phyloP scores from a whole-genome alignment of 2,113 vertebrate genomes.

The Campylomormyrus numenius region DNA sequence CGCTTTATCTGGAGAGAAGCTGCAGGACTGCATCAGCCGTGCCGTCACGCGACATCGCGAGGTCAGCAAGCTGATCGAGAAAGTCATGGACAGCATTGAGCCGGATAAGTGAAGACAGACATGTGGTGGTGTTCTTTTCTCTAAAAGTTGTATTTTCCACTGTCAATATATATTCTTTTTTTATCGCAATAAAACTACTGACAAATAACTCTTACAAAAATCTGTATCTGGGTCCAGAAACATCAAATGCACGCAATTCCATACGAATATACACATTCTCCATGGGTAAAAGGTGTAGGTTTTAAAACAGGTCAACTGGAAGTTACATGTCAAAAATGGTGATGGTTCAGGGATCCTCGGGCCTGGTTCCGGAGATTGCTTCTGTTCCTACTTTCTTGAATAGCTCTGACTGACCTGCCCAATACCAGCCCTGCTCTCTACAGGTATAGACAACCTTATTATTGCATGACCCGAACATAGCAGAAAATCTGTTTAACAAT shows the following conservation, averaged over 20 bases:
- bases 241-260: constrained; percentile 42
- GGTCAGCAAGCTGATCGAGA: constrained; percentile 75
- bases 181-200: constrained; percentile 75
- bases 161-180: constrained; percentile 74
- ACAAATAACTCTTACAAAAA: constrained; percentile 69
- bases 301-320: constrained; percentile 48
- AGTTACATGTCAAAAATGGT: background rate
- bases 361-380: background rate
- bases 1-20: constrained; percentile 76
- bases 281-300: constrained; percentile 29
- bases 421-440: background rate
- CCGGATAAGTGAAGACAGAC: constrained; percentile 53
- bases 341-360: background rate
- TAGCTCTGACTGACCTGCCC: background rate
- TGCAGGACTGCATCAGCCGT: constrained; percentile 84
- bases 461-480: background rate
- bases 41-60: constrained; percentile 78
- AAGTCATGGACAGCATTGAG: constrained; percentile 72
- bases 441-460: background rate
- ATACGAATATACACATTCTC: constrained; percentile 52
- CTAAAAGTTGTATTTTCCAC: constrained; percentile 74
- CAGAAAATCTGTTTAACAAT: background rate
- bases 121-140: constrained; percentile 35
- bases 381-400: background rate
- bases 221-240: constrained; percentile 64